These are phyloP conservation scores for Grantiella picta DNA, from an alignment of 2,113 vertebrate species.

Conservation along the genomic window DNA sequence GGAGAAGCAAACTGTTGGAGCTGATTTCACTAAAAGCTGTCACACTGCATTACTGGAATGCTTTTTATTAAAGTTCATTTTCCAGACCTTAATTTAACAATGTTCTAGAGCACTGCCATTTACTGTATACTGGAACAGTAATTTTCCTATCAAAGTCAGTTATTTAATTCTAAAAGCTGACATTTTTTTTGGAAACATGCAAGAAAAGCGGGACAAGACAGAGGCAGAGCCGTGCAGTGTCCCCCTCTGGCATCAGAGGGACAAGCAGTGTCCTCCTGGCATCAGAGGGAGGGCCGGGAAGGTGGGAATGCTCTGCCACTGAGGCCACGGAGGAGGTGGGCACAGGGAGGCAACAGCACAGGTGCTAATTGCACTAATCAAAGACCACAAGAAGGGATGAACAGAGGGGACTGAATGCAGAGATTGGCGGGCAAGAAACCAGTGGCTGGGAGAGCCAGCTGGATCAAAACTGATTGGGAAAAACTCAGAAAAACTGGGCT, in stretches of 20 bases:
- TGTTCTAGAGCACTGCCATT: conserved; percentile 52
- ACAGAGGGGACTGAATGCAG: not conserved
- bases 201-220: not conserved
- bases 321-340: fast-evolving
- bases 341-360: fast-evolving
- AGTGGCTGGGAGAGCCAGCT: not conserved
- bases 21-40: conserved; percentile 61
- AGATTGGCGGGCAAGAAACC: not conserved
- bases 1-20: conserved; percentile 33
- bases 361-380: not conserved
- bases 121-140: conserved; percentile 4
- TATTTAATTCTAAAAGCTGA: conserved; percentile 19
- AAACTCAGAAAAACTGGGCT: fast-evolving
- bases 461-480: not conserved
- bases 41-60: conserved; percentile 38
- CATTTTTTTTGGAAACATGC: conserved; percentile 17
- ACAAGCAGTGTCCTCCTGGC: not conserved
- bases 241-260: not conserved
- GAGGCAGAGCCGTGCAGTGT: not conserved
- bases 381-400: not conserved
- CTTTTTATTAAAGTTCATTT: conserved; percentile 65
- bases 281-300: not conserved
- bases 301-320: not conserved
- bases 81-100: conserved; percentile 45
- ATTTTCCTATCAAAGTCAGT: conserved; percentile 40